phyloP scores from a whole-genome alignment of 2,113 vertebrate species.

The Alethe castanea region DNA sequence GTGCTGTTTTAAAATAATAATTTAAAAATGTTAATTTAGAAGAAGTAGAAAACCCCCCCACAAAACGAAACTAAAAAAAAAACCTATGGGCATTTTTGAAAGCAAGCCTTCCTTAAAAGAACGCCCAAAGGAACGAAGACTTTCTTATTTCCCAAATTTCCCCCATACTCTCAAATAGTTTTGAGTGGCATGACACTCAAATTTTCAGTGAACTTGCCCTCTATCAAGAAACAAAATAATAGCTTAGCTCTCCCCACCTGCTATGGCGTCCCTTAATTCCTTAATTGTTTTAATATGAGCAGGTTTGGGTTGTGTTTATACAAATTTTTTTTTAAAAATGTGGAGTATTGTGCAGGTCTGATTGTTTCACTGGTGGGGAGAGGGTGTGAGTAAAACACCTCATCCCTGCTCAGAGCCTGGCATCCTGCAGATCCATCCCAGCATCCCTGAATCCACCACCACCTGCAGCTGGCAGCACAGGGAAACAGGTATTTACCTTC shows the following conservation, averaged over 20 bases:
- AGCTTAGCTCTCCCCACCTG: neutral
- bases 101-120: neutral
- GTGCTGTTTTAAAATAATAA: neutral
- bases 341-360: neutral
- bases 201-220: neutral
- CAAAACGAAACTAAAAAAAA: neutral
- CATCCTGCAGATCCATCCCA: neutral
- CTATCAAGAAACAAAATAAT: neutral
- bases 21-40: neutral
- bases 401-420: neutral
- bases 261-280: conserved; percentile 18
- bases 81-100: neutral
- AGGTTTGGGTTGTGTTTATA: neutral
- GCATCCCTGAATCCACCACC: neutral
- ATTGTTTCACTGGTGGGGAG: neutral
- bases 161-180: neutral
- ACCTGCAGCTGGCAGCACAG: neutral
- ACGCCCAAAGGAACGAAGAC: neutral
- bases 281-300: conserved; percentile 21
- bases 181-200: neutral
- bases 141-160: neutral
- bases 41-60: neutral
- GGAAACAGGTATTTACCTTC: neutral
- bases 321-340: neutral
- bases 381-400: neutral